A percentile compares a stretch with the other conserved stretches of the same genome.
phyloP scores from a whole-genome alignment of 2,113 vertebrate species.

The Geococcyx californianus region DNA sequence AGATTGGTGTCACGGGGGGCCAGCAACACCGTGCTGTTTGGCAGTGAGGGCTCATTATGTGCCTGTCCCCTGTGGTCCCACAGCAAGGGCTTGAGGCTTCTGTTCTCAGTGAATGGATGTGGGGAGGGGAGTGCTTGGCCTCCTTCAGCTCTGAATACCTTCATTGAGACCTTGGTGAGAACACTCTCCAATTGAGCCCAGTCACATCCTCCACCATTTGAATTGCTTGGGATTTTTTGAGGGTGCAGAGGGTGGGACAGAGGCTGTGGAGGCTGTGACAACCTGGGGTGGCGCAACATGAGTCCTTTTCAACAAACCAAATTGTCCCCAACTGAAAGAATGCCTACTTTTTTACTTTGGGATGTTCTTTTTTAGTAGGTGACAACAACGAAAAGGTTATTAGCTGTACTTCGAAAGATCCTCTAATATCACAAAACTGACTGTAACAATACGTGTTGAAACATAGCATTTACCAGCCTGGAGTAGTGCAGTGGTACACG shows the following conservation, averaged over 20 bases:
- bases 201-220: neutral
- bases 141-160: conserved; percentile 8
- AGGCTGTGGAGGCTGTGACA: neutral
- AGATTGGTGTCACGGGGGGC: conserved; percentile 5
- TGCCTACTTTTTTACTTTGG: neutral
- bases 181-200: neutral
- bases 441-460: neutral
- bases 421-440: neutral
- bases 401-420: neutral
- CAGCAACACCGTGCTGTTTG: conserved; percentile 7
- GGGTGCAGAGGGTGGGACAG: neutral
- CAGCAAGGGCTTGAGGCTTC: neutral
- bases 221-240: neutral
- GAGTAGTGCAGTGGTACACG: neutral
- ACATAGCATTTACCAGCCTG: neutral
- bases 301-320: neutral
- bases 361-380: neutral
- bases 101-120: neutral
- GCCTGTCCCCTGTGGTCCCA: neutral
- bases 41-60: conserved; percentile 26
- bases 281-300: neutral
- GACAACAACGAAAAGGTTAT: neutral
- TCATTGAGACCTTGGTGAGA: conserved; percentile 22
- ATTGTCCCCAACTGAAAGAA: neutral
- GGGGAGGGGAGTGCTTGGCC: neutral